Evolutionary conservation across 2,113 vertebrate species (phyloP), one percentile per base, ranked within the genome.

Genomic region (Xenotilapia leptura): DNA sequence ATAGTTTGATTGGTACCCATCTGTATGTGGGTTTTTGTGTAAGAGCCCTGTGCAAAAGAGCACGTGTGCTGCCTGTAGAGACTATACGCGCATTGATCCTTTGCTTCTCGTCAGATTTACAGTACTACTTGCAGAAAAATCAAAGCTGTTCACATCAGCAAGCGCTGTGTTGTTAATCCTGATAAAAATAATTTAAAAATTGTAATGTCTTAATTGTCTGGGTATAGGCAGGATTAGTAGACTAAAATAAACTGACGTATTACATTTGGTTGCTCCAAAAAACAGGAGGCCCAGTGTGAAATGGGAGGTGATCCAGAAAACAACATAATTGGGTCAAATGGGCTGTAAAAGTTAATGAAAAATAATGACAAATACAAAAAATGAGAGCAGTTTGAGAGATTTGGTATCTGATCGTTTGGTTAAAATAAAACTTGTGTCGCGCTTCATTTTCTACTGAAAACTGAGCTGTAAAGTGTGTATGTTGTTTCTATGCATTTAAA

Each of bases 51-150:
- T 68, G 62, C 53, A 68, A 60, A 38, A 75, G 19, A 28, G 26
- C 19, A 49, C 9, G 38, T 80, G 80, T 13, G 80, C 47, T 82
- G 84, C 36, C 81, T 82, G 82, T 26, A 38, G 83, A 88, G 56
- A 80, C 14, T 14, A 49, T 5, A 60, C 7, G 53, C 73, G 79
- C 73, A 85, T 7, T 53, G 86, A 90, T 93, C 70, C 82, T 83
- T 83, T 58, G 42, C 56, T 70, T 89, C 84, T 89, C 60, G 51
- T 60, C 86, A 93, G 51, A 91, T 93, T 84, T 87, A 60, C 87
- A 83, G 75, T 70, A 56, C 49, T 82, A 33, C 33, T 33, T 33
- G 33, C 7, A 33, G 33, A 33, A 33, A 33, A 33, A 33, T 33
- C 33, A 33, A 33, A 33, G 33, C 33, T 33, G 33, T 33, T 33